phyloP scores from a whole-genome alignment of 2,888 invertebrate genomes.

The Ellobium chinense region DNA sequence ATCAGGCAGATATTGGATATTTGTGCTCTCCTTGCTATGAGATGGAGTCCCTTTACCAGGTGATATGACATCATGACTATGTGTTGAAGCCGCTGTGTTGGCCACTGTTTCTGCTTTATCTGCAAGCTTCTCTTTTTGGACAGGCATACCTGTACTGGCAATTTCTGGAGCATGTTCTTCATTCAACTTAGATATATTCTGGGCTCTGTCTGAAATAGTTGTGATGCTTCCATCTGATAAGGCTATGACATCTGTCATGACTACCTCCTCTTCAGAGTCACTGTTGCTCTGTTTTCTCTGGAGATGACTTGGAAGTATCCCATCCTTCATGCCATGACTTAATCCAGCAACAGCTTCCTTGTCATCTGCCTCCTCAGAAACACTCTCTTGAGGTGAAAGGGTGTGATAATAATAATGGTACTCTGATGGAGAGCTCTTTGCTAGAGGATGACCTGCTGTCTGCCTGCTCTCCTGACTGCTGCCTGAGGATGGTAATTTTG shows the following conservation, averaged over 20 bases:
- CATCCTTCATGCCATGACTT: not conserved
- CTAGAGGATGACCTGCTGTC: not conserved
- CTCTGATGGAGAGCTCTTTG: too few relatives aligned
- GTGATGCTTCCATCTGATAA: too few relatives aligned
- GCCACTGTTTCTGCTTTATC: not conserved
- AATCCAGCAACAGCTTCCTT: not conserved
- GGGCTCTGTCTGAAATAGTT: too few relatives aligned
- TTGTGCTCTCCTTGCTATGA: too few relatives aligned
- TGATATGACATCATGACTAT: too few relatives aligned
- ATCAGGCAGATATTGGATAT: too few relatives aligned
- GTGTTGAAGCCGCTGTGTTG: too few relatives aligned
- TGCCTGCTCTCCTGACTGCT: not conserved
- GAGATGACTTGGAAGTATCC: not conserved
- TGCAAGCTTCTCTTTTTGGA: not conserved
- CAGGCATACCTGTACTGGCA: not conserved
- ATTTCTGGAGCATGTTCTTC: not conserved
- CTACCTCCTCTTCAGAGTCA: slow-evolving; percentile 12
- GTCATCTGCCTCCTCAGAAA: not conserved
- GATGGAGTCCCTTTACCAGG: too few relatives aligned
- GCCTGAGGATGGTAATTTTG: not conserved
- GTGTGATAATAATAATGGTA: too few relatives aligned
- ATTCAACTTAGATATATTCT: not conserved
- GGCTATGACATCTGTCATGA: not conserved
- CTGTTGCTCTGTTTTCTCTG: not conserved
- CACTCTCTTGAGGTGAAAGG: too few relatives aligned